Evolutionary conservation across 2,113 vertebrate species (phyloP).

Genomic region (Dicentrarchus labrax): DNA sequence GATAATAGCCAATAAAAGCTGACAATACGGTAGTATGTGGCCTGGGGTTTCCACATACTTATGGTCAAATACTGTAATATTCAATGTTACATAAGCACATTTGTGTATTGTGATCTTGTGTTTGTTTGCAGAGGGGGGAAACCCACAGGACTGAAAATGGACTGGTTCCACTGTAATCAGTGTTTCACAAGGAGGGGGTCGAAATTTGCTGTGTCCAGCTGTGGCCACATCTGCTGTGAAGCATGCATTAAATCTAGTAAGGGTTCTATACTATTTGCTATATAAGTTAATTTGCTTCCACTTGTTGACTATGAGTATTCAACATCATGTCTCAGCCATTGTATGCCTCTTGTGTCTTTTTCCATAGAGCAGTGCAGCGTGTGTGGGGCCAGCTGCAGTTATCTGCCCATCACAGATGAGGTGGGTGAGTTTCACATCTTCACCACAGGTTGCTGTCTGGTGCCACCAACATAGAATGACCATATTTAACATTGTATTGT

Average conservation of each 20-base stretch:
- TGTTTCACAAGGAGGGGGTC: constrained; percentile 84
- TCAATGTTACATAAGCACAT: not conserved
- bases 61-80: not conserved
- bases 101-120: not conserved
- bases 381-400: constrained; percentile 87
- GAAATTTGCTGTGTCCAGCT: constrained; percentile 87
- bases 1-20: not conserved
- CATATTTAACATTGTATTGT: not conserved
- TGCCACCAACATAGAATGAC: not conserved
- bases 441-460: not conserved
- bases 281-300: not conserved
- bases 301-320: not conserved
- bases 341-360: not conserved
- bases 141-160: constrained; percentile 76
- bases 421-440: constrained; percentile 75
- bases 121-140: constrained; percentile 9
- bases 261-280: not conserved
- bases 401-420: constrained; percentile 87
- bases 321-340: not conserved
- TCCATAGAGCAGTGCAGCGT: constrained; percentile 86
- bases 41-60: not conserved
- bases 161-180: constrained; percentile 93
- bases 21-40: not conserved
- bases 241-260: constrained; percentile 86
- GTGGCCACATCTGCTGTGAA: constrained; percentile 90